Conservation (phyloP, 1,140 invertebrate genomes). For the Euura saliciscinereae region DNA sequence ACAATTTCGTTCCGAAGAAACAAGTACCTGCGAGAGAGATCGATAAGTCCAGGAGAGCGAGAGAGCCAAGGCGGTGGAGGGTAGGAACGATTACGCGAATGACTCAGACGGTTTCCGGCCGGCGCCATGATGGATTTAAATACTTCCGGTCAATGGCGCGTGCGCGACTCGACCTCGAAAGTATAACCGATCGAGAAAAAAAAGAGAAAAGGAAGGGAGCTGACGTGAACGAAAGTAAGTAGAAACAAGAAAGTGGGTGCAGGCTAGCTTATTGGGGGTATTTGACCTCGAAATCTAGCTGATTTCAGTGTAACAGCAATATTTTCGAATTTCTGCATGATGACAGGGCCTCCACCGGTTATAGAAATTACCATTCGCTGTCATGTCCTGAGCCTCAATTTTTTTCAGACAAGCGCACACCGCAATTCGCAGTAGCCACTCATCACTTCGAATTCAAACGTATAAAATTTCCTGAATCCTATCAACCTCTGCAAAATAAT, state of each 20-base stretch:
- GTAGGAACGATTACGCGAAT: constrained; percentile 49
- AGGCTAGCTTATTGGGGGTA: constrained; percentile 5
- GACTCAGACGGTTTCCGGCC: constrained; percentile 52
- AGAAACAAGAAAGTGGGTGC: constrained; percentile 11
- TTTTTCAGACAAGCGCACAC: constrained; percentile 18
- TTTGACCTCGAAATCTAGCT: constrained; percentile 15
- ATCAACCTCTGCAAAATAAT: too few relatives aligned
- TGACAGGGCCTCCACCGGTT: constrained; percentile 24
- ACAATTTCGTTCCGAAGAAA: background rate
- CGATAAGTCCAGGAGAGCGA: background rate
- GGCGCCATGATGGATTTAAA: constrained; percentile 54
- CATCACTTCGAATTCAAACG: too few relatives aligned
- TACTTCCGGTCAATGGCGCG: constrained; percentile 49
- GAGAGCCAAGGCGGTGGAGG: constrained; percentile 5
- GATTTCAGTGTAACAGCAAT: constrained; percentile 15
- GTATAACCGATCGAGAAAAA: background rate
- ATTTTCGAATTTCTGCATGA: constrained; percentile 24
- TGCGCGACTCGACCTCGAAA: constrained; percentile 30
- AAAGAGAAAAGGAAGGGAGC: constrained; percentile 8
- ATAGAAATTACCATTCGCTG: constrained; percentile 10
- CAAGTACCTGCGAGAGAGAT: background rate
- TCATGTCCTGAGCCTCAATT: constrained; percentile 18
- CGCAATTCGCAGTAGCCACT: background rate
- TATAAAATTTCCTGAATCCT: background rate
- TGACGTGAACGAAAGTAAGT: background rate